Conservation (phyloP, 2,888 invertebrate genomes). For the Cerastoderma edule region DNA sequence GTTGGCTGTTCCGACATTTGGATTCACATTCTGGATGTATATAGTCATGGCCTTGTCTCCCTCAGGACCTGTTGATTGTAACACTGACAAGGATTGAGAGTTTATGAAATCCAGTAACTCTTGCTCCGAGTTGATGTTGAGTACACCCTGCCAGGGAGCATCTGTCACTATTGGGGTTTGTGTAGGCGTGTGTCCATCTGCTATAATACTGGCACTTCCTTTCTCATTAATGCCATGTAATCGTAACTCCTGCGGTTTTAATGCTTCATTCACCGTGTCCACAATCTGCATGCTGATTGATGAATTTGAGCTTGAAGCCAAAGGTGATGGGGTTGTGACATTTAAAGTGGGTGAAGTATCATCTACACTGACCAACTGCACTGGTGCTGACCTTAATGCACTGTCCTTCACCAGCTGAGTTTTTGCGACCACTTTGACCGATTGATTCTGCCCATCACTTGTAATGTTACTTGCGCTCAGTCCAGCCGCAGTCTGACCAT, state of each 20-base stretch:
- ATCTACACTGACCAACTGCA: not conserved
- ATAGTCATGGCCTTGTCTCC: slow-evolving; percentile 53
- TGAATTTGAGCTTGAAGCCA: slow-evolving; percentile 1
- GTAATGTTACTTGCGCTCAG: not conserved
- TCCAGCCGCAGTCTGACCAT: slow-evolving; percentile 7
- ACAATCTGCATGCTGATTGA: not conserved
- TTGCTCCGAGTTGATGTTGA: slow-evolving; percentile 57
- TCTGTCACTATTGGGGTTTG: slow-evolving; percentile 48
- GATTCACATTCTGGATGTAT: slow-evolving; percentile 52
- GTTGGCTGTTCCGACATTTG: slow-evolving; percentile 26
- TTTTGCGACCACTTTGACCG: not conserved
- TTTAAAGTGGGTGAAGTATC: not conserved
- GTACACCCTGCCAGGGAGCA: slow-evolving; percentile 51
- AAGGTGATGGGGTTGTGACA: not conserved
- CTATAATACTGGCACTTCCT: slow-evolving; percentile 30
- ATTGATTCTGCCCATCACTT: slow-evolving; percentile 10
- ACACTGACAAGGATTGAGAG: slow-evolving; percentile 29
- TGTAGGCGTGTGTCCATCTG: slow-evolving; percentile 12
- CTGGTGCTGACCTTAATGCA: not conserved
- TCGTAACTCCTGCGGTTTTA: not conserved
- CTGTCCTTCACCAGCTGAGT: not conserved
- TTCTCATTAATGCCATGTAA: slow-evolving; percentile 35
- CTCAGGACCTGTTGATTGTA: slow-evolving; percentile 26
- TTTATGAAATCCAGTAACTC: slow-evolving; percentile 52
- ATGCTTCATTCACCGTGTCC: not conserved